Evolutionary conservation across 2,888 invertebrate species (phyloP), one percentile per base, ranked within the genome.

Genomic region (Machimus rusticus): DNA sequence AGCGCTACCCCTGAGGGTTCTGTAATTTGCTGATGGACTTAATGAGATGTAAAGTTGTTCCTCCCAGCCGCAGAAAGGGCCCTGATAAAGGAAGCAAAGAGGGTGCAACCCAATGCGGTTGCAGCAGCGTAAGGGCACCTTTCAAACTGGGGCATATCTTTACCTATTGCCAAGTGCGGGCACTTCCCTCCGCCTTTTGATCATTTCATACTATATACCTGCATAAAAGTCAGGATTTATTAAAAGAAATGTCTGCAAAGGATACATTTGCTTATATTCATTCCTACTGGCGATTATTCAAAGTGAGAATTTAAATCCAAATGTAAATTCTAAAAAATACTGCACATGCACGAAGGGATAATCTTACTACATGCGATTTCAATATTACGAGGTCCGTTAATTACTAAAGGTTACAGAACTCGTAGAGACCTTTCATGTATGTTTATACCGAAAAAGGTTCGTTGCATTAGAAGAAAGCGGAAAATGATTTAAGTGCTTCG

Each of bases 1-100:
- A 9, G 46, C 51, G 19, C 46, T 55, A 12, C 31, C 81, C 28
- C 55, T 12, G 14, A 46, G 79, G 46, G 46, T 81, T 14, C 34
- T 55, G 23, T 81, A 81, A 81, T 81, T 81, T 81, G 78, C 51
- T 81, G 81, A 81, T 81, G 81, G 81, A 55, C 43, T 81, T 81
- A 81, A 81, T 81, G 81, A 81, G 81, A 81, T 81, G 81, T 55
- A 81, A 81, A 81, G 81, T 81, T 81, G 51, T 28, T 55, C 37
- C 39, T 19, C 39, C 43, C 51, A 31, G 81, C 31, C 34, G 55
- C 46, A 51, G 16, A 79, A 79, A 46, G 79, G 28, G n/a, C 19
- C 51, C 6, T 51, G 46, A 51, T 66, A 66, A 66, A 66, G 66
- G 66, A 23, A 43, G 23, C 28, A 66, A 66, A 12, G 55, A 31